Base-by-base conservation (phyloP, 2,113 vertebrate species). In the Oceanites oceanicus region DNA sequence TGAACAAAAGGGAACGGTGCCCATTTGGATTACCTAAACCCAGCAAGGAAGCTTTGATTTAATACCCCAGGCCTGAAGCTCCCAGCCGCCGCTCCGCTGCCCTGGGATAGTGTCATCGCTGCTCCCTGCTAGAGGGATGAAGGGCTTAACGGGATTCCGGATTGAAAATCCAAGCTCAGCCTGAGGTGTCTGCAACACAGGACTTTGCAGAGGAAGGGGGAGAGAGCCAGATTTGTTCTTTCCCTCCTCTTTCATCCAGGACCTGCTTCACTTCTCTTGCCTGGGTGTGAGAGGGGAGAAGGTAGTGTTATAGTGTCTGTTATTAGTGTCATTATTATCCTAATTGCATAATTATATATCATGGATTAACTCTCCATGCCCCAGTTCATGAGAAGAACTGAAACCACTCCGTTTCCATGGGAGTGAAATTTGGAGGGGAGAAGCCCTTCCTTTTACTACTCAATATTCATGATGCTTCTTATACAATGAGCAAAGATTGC, bases 101-200 rank as follows among this genome's bases (percentile, higher is more conserved):
- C 87, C 80, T 1, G 66, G 89, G 86, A 79, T 91, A 0, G 77
- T 83, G 89, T 92, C 96, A 94, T 92, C 23, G 3, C 45, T 36
- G 58, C 89, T 94, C 88, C 72, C 63, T 86, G 72, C 61, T 40
- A 85, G 14, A 70, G 50, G 70, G 76, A 95, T 94, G 83, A 92
- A 56, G 40, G 56, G 84, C 87, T 97, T 97, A 94, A 92, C 1
- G 9, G 92, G 92, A 97, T 96, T 97, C 94, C 87, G 62, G 71
- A 66, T 47, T 67, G 95, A 97, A 96, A 96, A 97, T 94, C 77
- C 86, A 90, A 91, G 70, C 91, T 90, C 95, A 94, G 92, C 47
- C 70, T 27, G 81, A 95, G 66, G 74, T 95, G 84, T 78, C 86
- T 96, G 80, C 56, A 88, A 75, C 72, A 81, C 47, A 86, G 90